These are phyloP conservation scores for Horisme vitalbata DNA, from an alignment of 2,888 invertebrate species.

Conservation along the genomic window DNA sequence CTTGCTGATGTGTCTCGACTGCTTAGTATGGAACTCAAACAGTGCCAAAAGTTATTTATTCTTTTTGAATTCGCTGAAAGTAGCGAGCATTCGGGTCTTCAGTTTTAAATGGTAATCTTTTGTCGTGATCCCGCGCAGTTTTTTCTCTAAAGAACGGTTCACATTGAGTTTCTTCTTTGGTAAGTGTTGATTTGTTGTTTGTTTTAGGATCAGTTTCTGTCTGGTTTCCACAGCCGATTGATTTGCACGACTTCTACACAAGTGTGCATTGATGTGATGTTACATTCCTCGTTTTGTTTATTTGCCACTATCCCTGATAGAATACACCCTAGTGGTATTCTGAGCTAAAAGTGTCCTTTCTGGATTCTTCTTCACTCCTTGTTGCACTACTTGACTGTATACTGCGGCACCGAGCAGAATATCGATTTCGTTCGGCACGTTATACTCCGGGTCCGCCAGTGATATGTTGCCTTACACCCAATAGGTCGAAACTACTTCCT, in stretches of 20 bases:
- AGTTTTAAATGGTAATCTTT: conserved; percentile 8
- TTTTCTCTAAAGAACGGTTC: conserved; percentile 19
- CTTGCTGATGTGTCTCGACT: conserved; percentile 34
- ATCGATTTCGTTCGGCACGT: not conserved
- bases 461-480: too few relatives aligned
- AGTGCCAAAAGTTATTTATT: conserved; percentile 33
- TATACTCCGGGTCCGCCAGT: not conserved
- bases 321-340: not conserved
- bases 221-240: conserved; percentile 35
- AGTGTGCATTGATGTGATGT: not conserved
- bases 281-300: not conserved
- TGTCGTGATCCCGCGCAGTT: not conserved
- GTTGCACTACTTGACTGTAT: not conserved
- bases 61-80: not conserved
- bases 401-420: not conserved
- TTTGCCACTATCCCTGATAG: not conserved
- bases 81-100: not conserved
- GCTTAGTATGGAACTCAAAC: conserved; percentile 25
- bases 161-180: conserved; percentile 29
- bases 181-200: conserved; percentile 14
- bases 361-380: not conserved
- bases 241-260: conserved; percentile 20
- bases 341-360: not conserved
- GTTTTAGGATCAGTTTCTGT: conserved; percentile 23
- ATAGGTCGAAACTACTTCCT: too few relatives aligned